phyloP scores from a whole-genome alignment of 2,797 vertebrate species.

The Anolis apletophallus region DNA sequence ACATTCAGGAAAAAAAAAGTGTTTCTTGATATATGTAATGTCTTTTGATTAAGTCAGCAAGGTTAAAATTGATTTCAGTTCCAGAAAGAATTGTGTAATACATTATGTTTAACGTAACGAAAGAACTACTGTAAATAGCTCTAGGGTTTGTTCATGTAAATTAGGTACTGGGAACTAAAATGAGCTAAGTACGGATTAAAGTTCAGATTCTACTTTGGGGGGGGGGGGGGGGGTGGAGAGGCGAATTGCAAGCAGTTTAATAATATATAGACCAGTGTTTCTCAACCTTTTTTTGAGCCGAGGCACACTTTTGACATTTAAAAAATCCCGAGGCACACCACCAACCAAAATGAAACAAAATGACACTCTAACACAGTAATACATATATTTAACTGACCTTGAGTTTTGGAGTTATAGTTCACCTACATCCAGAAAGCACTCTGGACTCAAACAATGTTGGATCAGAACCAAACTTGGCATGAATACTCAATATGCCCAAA shows the following conservation, averaged over 20 bases:
- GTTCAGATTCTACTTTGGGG: background rate
- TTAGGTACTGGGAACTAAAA: background rate
- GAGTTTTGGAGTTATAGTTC: too few relatives aligned
- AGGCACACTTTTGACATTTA: too few relatives aligned
- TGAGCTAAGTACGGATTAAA: background rate
- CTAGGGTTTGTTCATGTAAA: background rate
- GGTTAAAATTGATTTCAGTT: background rate
- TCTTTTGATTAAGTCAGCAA: background rate
- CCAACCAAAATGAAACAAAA: too few relatives aligned
- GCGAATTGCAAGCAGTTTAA: background rate
- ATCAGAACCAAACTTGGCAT: too few relatives aligned
- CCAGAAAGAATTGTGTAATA: background rate
- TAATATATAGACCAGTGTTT: background rate
- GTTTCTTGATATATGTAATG: slow-evolving; percentile 7
- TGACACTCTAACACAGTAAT: too few relatives aligned
- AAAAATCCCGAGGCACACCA: too few relatives aligned
- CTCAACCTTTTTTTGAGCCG: too few relatives aligned
- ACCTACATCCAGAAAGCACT: too few relatives aligned
- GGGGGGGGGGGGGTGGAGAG: too few relatives aligned
- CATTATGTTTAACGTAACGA: background rate
- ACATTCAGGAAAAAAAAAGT: background rate
- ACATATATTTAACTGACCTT: too few relatives aligned
- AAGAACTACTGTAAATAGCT: background rate
- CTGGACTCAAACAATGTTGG: too few relatives aligned
- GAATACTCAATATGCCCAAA: too few relatives aligned